Evolutionary conservation across 1,140 invertebrate species (phyloP).

Genomic region (Drosophila athabasca): DNA sequence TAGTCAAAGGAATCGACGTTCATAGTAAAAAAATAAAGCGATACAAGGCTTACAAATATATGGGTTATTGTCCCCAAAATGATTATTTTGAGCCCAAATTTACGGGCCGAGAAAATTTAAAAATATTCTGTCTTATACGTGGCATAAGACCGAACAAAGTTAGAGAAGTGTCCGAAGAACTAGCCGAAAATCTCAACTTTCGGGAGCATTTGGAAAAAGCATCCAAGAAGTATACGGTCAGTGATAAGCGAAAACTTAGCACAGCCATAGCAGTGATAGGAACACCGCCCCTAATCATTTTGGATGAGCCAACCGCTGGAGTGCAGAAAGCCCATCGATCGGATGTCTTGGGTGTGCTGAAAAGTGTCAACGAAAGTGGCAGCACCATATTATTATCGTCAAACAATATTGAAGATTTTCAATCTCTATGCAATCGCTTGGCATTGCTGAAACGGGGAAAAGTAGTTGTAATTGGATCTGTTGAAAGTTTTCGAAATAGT

Average conservation of each 20-base stretch:
- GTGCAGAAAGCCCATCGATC: constrained; percentile 19
- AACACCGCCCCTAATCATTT: constrained; percentile 22
- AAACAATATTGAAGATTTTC: constrained; percentile 30
- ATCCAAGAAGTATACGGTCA: constrained; percentile 9
- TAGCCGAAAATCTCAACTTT: constrained; percentile 13
- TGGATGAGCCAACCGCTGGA: constrained; percentile 24
- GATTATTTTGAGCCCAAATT: constrained; percentile 14
- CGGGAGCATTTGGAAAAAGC: constrained; percentile 4
- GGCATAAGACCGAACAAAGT: not conserved
- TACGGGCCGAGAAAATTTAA: constrained; percentile 27
- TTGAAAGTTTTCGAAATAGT: constrained; percentile 14
- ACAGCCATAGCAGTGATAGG: constrained; percentile 24
- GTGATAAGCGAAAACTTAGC: constrained; percentile 22
- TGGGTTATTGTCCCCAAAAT: constrained; percentile 16
- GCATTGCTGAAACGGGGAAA: constrained; percentile 21
- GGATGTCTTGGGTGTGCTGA: constrained; percentile 22
- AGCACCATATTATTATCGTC: constrained; percentile 24
- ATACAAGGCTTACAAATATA: constrained; percentile 16
- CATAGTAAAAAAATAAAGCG: not conserved
- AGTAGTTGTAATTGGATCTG: constrained; percentile 1
- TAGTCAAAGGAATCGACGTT: constrained; percentile 12
- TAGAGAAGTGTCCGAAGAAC: constrained; percentile 1
- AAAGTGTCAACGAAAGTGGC: constrained; percentile 25
- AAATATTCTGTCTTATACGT: constrained; percentile 27
- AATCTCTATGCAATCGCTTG: constrained; percentile 22